Evolutionary conservation across 2,797 vertebrate species (phyloP).

Genomic region (Astyanax mexicanus): DNA sequence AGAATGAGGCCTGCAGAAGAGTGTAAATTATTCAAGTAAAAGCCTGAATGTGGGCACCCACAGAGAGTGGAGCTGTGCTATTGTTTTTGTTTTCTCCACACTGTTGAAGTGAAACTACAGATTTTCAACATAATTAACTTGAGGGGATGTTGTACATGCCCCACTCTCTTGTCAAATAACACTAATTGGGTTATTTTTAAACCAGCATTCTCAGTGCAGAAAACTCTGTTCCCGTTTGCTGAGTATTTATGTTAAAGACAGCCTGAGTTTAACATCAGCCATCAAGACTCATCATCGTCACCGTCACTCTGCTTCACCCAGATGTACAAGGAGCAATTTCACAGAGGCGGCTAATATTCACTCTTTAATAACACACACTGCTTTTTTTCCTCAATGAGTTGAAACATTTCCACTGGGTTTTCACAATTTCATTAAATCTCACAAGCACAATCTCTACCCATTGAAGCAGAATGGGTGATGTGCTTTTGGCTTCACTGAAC

Average conservation of each 20-base stretch:
- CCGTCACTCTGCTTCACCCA: slow-evolving; percentile 58
- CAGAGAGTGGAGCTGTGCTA: slow-evolving; percentile 34
- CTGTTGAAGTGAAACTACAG: slow-evolving; percentile 58
- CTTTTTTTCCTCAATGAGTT: slow-evolving; percentile 14
- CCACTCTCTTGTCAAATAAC: slow-evolving; percentile 70
- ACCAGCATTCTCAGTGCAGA: slow-evolving; percentile 64
- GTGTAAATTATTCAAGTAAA: slow-evolving; percentile 53
- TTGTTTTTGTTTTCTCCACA: slow-evolving; percentile 42
- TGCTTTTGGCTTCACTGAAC: slow-evolving; percentile 64
- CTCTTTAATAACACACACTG: slow-evolving; percentile 30
- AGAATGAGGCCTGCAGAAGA: slow-evolving; percentile 35
- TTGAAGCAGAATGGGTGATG: slow-evolving; percentile 54
- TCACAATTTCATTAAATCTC: slow-evolving; percentile 54
- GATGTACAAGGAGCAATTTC: slow-evolving; percentile 39
- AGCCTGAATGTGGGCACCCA: slow-evolving; percentile 38
- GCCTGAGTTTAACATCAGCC: slow-evolving; percentile 71
- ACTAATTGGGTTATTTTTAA: slow-evolving; percentile 82
- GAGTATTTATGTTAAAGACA: slow-evolving; percentile 72
- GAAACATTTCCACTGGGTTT: slow-evolving; percentile 59
- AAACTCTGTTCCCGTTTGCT: slow-evolving; percentile 74
- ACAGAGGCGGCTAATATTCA: slow-evolving; percentile 26
- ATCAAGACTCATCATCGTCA: slow-evolving; percentile 77
- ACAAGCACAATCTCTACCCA: slow-evolving; percentile 63
- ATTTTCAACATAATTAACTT: slow-evolving; percentile 55
- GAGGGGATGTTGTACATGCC: slow-evolving; percentile 70